Conservation (phyloP, 53 echinoderm and acorn worm genomes). For the Mesocentrotus franciscanus region DNA sequence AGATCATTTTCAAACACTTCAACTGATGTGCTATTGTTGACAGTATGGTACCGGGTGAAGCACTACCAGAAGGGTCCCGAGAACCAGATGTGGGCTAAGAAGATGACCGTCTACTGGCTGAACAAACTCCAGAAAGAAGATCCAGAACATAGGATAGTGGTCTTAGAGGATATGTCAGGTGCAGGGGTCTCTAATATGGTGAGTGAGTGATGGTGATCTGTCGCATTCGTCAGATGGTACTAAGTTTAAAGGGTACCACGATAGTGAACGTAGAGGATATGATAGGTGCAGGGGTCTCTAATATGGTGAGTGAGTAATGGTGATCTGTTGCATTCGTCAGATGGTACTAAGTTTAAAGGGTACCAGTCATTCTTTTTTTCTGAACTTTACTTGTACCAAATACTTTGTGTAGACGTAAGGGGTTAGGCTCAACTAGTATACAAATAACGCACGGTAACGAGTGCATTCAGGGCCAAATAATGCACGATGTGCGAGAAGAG, state of each 20-base stretch:
- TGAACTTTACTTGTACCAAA: too few relatives aligned
- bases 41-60: constrained; percentile 91
- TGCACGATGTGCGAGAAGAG: too few relatives aligned
- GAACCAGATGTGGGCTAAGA: constrained; percentile 68
- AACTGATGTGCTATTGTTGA: background rate
- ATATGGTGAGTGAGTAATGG: constrained; percentile 74
- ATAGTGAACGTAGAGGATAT: background rate
- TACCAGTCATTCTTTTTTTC: too few relatives aligned
- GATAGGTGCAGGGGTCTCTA: constrained; percentile 40
- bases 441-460: too few relatives aligned
- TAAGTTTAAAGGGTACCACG: too few relatives aligned
- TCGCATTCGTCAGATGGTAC: background rate
- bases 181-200: constrained; percentile 94
- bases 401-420: too few relatives aligned
- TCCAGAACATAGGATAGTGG: constrained; percentile 73
- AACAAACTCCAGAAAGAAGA: constrained; percentile 86
- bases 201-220: background rate
- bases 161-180: constrained; percentile 85
- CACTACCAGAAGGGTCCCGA: constrained; percentile 76
- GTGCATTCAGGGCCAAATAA: too few relatives aligned
- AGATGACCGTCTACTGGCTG: constrained; percentile 92
- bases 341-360: background rate
- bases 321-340: background rate
- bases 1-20: too few relatives aligned
- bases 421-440: too few relatives aligned